phyloP scores from a whole-genome alignment of 1,140 invertebrate species.

The Plectrocnemia conspersa region DNA sequence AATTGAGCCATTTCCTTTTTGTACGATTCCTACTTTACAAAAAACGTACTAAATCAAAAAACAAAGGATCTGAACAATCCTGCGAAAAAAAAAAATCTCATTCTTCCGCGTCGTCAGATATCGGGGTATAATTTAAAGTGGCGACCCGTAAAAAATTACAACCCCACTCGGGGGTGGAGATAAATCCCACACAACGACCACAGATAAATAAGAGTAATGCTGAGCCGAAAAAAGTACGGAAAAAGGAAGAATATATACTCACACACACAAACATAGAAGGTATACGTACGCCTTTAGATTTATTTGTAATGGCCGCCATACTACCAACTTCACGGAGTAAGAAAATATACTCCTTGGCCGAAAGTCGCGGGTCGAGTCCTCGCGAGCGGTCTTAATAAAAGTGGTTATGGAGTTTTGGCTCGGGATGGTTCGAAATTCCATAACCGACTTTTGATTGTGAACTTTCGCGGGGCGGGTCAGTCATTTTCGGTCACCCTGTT shows the following conservation, averaged over 20 bases:
- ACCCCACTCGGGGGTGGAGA: slow-evolving; percentile 13
- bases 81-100: no score
- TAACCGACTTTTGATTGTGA: slow-evolving; percentile 29
- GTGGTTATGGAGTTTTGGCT: slow-evolving; percentile 14
- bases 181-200: slow-evolving; percentile 28
- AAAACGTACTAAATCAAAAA: no score
- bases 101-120: no score
- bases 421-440: slow-evolving; percentile 36
- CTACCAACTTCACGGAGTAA: slow-evolving; percentile 40
- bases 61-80: no score
- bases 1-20: no score
- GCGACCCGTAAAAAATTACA: background rate
- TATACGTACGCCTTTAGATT: slow-evolving; percentile 38
- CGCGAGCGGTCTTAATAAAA: background rate
- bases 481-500: slow-evolving; percentile 39
- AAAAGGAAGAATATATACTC: slow-evolving; percentile 24
- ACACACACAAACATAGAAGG: slow-evolving; percentile 7
- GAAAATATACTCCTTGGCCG: slow-evolving; percentile 40
- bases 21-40: no score
- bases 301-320: slow-evolving; percentile 44
- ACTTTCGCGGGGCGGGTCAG: slow-evolving; percentile 32
- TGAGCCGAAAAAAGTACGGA: slow-evolving; percentile 29
- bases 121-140: slow-evolving; percentile 9
- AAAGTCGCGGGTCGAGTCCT: slow-evolving; percentile 36
- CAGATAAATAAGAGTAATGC: slow-evolving; percentile 32